These are phyloP conservation scores for Plectropomus leopardus DNA, from an alignment of 2,113 vertebrate species.

Conservation along the genomic window DNA sequence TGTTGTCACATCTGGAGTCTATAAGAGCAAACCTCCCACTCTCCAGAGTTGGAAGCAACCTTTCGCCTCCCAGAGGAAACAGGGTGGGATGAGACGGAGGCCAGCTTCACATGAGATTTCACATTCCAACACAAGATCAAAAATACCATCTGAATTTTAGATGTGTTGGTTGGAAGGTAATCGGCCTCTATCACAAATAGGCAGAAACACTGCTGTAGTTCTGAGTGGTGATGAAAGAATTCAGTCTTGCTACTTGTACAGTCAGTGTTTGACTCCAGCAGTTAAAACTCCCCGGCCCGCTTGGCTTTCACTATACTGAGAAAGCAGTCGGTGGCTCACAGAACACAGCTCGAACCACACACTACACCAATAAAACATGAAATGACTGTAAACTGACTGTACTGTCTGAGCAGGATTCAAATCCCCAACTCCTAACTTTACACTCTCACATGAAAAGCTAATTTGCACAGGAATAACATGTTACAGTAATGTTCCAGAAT, in stretches of 20 bases:
- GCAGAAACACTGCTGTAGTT: background rate
- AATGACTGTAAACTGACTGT: background rate
- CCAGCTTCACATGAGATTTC: background rate
- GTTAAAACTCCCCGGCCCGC: background rate
- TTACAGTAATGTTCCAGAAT: background rate
- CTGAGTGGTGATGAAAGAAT: background rate
- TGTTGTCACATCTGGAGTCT: constrained; percentile 63
- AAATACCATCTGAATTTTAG: background rate
- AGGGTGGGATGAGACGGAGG: constrained; percentile 21
- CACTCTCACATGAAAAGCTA: too few species aligned
- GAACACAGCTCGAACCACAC: background rate
- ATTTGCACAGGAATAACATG: background rate
- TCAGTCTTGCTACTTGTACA: background rate
- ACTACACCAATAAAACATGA: background rate
- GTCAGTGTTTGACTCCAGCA: background rate
- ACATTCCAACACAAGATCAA: background rate
- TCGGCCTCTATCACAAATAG: background rate
- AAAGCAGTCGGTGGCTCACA: background rate
- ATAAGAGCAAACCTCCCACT: constrained; percentile 41
- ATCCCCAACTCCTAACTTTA: too few species aligned
- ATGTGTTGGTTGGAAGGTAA: background rate
- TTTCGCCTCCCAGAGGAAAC: constrained; percentile 12
- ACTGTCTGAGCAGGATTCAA: too few species aligned
- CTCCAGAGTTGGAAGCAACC: constrained; percentile 25
- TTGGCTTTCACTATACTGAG: background rate